Percentiles rank a stretch among this genome's conserved stretches.
phyloP scores from a whole-genome alignment of 2,113 vertebrate species.

The Phodopus roborovskii region DNA sequence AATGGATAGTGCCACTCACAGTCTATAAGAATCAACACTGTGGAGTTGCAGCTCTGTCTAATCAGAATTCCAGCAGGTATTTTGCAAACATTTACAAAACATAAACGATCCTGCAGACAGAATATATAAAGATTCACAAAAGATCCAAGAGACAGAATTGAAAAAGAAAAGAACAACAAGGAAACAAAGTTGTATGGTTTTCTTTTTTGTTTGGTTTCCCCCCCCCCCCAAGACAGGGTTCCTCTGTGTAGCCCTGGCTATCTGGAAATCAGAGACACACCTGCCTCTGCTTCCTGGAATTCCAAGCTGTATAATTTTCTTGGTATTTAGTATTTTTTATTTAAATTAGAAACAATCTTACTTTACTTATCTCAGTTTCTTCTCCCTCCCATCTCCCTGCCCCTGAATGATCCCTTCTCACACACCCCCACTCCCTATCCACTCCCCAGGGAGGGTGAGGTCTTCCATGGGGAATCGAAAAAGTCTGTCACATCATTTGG shows the following conservation, averaged over 20 bases:
- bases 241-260: not conserved
- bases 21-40: not conserved
- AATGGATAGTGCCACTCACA: not conserved
- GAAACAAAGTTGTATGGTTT: not conserved
- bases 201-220: no score
- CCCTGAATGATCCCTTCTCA: no score
- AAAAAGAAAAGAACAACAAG: not conserved
- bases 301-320: not conserved
- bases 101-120: not conserved
- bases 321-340: no score
- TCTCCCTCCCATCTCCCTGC: no score
- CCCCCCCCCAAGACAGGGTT: no score
- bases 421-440: no score
- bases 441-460: no score
- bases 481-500: no score
- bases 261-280: not conserved
- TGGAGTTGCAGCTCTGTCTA: not conserved
- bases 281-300: not conserved
- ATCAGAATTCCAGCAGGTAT: not conserved
- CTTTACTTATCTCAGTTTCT: no score
- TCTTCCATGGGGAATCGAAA: no score
- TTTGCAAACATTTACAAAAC: not conserved
- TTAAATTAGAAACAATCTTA: no score
- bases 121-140: not conserved
- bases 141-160: conserved; percentile 1